Base-by-base conservation (phyloP, 2,797 vertebrate species). In the Muscicapa striata region DNA sequence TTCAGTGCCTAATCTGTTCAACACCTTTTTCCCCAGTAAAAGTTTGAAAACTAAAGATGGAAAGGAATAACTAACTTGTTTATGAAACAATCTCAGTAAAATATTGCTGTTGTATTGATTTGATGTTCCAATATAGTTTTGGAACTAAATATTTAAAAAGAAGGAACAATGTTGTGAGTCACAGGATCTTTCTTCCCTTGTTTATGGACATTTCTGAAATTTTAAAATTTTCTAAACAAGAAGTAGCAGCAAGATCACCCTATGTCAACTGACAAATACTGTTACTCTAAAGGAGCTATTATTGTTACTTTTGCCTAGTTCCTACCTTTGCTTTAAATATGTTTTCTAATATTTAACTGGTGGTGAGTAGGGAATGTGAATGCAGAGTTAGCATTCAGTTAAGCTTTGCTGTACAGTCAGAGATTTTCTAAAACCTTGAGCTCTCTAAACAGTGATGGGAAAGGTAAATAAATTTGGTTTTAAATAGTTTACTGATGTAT, bases 271-370 rank as follows among this genome's bases (percentile, higher is more conserved):
- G 32, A 75, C n/a, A 20, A 57, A 3, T 36, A 52, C 10, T 49
- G 30, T 52, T 59, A 36, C 23, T 73, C 40, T 59, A 63, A 40
- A 57, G 26, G 14, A 23, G 6, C 1, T 84, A 10, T 61, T 66
- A 51, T 10, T 22, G 10, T 80, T 78, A 74, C 19, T 10, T 81
- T 86, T 92, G 19, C 34, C 19, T 73, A 40, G 22, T 7, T 79
- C 41, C 17, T 69, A 22, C n/a, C 38, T 95, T 64, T 20, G 6
- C 27, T 54, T 78, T 29, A 46, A 45, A 48, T 54, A 23, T 90
- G 18, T 79, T 91, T 86, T 74, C 76, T 93, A 87, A 94, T 94
- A 83, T 93, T 95, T 96, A 92, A 92, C 75, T 66, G 34, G 17
- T 29, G 27, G 11, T 36, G 20, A 74, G n/a, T 13, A 69, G n/a